Evolutionary conservation across 2,888 invertebrate species (phyloP).

Genomic region (Macrophya alboannulata): DNA sequence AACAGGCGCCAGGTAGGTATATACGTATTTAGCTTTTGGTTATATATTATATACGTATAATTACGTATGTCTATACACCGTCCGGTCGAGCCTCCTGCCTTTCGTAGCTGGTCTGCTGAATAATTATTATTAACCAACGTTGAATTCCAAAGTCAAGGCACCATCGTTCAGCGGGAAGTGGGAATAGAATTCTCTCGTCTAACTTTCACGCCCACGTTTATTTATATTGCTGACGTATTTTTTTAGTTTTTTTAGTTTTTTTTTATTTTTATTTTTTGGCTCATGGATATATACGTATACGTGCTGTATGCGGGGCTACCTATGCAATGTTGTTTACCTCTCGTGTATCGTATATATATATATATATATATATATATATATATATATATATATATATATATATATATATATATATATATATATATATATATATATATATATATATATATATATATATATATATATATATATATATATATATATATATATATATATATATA

Average conservation of each 20-base stretch:
- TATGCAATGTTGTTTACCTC: conserved; percentile 9
- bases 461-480: too few relatives aligned
- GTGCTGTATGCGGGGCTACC: not conserved
- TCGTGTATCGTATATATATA: not conserved
- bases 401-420: too few relatives aligned
- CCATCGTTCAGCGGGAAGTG: conserved; percentile 22
- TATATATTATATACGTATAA: too few relatives aligned
- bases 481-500: too few relatives aligned
- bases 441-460: too few relatives aligned
- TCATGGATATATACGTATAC: not conserved
- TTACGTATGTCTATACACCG: not conserved
- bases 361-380: too few relatives aligned
- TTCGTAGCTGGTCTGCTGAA: not conserved
- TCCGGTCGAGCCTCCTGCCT: too few relatives aligned
- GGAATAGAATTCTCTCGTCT: not conserved
- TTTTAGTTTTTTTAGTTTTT: not conserved
- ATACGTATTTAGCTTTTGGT: not conserved
- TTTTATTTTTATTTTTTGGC: not conserved
- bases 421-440: too few relatives aligned
- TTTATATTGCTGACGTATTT: not conserved
- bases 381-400: too few relatives aligned
- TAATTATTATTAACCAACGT: conserved; percentile 9
- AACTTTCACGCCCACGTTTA: conserved; percentile 19
- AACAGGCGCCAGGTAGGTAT: not conserved
- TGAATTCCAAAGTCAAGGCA: conserved; percentile 26